Percentiles rank a stretch among this genome's conserved stretches.
phyloP scores from a whole-genome alignment of 2,113 vertebrate genomes.

The Delphinapterus leucas region DNA sequence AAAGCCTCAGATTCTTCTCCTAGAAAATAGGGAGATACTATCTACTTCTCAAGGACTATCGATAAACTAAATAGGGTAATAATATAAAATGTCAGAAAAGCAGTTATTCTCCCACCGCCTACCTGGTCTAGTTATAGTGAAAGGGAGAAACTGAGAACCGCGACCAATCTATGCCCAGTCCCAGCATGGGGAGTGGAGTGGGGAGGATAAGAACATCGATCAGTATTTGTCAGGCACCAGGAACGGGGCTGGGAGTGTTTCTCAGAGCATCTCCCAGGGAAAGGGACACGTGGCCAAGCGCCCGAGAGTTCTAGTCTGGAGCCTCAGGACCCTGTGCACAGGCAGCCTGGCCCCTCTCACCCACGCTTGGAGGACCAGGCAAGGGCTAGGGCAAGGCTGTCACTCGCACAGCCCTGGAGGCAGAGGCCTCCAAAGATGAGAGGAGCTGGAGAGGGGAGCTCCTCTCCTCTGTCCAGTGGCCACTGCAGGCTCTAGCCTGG shows the following conservation, averaged over 20 bases:
- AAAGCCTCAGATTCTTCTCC: neutral
- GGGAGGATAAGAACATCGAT: neutral
- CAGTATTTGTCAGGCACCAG: neutral
- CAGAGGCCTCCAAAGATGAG: neutral
- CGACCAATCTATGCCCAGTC: neutral
- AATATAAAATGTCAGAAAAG: neutral
- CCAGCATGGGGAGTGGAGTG: rapidly evolving
- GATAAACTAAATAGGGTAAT: neutral
- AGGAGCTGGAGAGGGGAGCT: neutral
- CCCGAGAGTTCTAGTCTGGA: neutral
- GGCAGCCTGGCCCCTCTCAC: neutral
- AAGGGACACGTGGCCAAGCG: neutral
- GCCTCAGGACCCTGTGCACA: neutral
- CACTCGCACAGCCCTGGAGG: rapidly evolving
- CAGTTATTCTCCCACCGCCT: neutral
- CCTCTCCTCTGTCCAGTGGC: neutral
- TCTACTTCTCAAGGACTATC: neutral
- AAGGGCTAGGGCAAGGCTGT: neutral
- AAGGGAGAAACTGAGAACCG: neutral
- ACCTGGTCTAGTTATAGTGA: neutral
- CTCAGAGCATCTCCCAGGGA: neutral
- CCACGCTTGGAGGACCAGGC: neutral
- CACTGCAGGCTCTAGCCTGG: neutral
- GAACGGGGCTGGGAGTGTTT: neutral
- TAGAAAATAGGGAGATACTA: neutral